Base-by-base conservation (phyloP, 2,113 vertebrate species). In the Hypomesus transpacificus region DNA sequence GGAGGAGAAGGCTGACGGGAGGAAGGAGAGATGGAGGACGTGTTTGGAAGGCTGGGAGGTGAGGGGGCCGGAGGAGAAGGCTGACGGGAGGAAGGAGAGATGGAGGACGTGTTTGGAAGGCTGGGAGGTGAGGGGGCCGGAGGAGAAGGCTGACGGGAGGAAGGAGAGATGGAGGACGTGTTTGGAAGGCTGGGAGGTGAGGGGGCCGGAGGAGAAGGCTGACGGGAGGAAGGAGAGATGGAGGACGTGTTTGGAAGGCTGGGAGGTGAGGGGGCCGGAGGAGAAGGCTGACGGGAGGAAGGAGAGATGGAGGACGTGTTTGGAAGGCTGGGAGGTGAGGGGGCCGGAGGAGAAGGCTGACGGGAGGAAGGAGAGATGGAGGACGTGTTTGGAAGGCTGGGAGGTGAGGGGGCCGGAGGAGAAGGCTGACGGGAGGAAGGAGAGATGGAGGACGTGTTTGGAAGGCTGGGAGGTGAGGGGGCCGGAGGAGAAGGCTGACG, bases 21-120 rank as follows among this genome's bases (percentile, higher is more conserved):
- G 17, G 21, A 20, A 66, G 72, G 76, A 31, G 24, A 26, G 26
- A 28, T 46, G 39, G 39, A 11, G 39, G 7, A 46, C 22, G 34
- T n/a, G n/a, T n/a, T n/a, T n/a, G n/a, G n/a, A n/a, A n/a, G n/a
- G n/a, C n/a, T n/a, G n/a, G n/a, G n/a, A n/a, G n/a, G n/a, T n/a
- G n/a, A 59, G 8, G 57, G 16, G 54, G 8, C 1, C 62, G 22
- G 60, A 39, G 28, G 50, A 31, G 11, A 14, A 53, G 24, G 18
- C 58, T 53, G n/a, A 66, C 5, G 39, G 75, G 54, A 24, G 17
- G 21, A 20, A 66, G 72, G 76, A 31, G 24, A 26, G 26, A 28
- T 46, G 39, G 39, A 11, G 39, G 7, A 46, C 22, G 34, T n/a
- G n/a, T n/a, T n/a, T n/a, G n/a, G n/a, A n/a, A n/a, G n/a, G n/a